Base-by-base conservation (phyloP, 1,140 invertebrate species). In the Archivesica marissinica region DNA sequence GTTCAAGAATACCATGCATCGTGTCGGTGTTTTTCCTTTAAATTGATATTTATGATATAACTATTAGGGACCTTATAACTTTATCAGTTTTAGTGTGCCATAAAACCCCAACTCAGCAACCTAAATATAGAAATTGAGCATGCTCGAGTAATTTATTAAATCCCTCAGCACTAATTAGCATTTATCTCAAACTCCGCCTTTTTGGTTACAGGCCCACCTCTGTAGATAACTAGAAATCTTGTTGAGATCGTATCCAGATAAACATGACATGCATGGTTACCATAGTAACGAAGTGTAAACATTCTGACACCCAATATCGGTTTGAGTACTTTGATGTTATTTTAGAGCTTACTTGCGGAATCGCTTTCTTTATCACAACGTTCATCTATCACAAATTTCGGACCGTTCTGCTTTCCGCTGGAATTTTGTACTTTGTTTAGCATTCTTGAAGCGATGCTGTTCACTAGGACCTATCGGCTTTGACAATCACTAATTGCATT, bases 271-370 rank as follows among this genome's bases (percentile, higher is more conserved):
- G 77, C 77, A 41, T 64, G 39, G 77, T 79, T 79, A 17, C 77
- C 39, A 79, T 79, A 35, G 77, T 66, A 66, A 79, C 77, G 38
- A 64, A 41, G 59, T 64, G 77, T 79, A 79, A 79, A 79, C 77
- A 79, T 79, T 79, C 77, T 79, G 77, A 79, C 77, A 79, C 77
- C 35, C 59, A 39, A 66, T 59, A 79, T 79, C 77, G 56, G 23
- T 44, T 33, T 35, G 61, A 79, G 77, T 59, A 79, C 77, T 79
- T 79, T 79, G 77, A 79, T 79, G 77, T 79, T 79, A 66, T 79
- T 79, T 66, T 79, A 50, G 59, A 64, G 77, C 66, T 79, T 79
- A 79, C 66, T 79, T 79, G 59, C 47, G 35, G 25, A 79, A 79
- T 79, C 41, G 35, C 13, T 47, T 59, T 41, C 28, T 78, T 64